These are phyloP conservation scores for Drosophila pseudoananassae DNA, from an alignment of 1,140 invertebrate genomes.

Conservation along the genomic window DNA sequence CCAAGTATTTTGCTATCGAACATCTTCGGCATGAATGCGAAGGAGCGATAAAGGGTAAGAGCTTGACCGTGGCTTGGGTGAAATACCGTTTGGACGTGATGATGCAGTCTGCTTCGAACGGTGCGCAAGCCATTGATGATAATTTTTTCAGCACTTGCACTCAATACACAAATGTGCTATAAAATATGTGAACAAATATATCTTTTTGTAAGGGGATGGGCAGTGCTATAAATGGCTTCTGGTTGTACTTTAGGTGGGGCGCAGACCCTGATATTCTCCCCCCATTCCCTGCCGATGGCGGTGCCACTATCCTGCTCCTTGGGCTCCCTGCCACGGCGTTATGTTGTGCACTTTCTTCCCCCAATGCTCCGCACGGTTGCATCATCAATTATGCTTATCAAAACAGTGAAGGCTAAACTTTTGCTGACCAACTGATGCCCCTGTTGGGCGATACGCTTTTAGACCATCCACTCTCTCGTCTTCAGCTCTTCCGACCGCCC, in stretches of 20 bases:
- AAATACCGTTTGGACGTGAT: constrained; percentile 61
- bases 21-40: no score
- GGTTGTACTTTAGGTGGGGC: constrained; percentile 67
- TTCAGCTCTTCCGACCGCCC: no score
- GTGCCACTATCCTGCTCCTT: constrained; percentile 2
- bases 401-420: constrained; percentile 71
- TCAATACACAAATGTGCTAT: constrained; percentile 80
- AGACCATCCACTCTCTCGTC: neutral
- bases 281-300: neutral
- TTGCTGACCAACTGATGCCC: constrained; percentile 64
- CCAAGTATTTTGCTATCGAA: neutral
- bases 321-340: constrained; percentile 27
- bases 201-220: constrained; percentile 29
- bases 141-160: constrained; percentile 73
- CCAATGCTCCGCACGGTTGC: constrained; percentile 64
- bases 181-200: constrained; percentile 79
- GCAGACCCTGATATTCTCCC: neutral
- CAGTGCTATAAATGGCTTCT: constrained; percentile 70
- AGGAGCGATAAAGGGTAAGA: neutral
- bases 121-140: constrained; percentile 58
- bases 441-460: constrained; percentile 6
- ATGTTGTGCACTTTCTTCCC: constrained; percentile 37
- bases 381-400: constrained; percentile 82
- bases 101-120: constrained; percentile 55
- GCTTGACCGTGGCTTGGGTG: constrained; percentile 31